A percentile compares a stretch with the other conserved stretches of the same genome.
These are phyloP conservation scores for Heteromyza rotundicornis DNA, from an alignment of 2,888 invertebrate species.

Conservation along the genomic window DNA sequence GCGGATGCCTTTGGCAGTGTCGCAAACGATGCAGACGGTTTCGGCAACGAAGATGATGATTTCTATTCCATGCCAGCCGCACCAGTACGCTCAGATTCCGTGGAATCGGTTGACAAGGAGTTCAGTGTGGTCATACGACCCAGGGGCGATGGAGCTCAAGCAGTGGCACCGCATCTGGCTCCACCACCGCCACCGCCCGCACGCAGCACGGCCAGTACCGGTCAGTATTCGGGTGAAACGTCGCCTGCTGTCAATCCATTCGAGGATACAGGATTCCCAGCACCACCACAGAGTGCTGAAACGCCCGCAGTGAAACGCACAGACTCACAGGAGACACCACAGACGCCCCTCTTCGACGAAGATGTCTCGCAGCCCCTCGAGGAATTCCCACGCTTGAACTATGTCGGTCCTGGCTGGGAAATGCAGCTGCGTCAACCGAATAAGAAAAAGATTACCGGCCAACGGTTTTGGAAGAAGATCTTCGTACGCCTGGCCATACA, in stretches of 20 bases:
- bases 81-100: constrained; percentile 71
- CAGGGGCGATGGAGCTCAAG: constrained; percentile 64
- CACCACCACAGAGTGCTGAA: constrained; percentile 42
- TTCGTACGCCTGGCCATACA: constrained; percentile 81
- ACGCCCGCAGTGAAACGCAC: constrained; percentile 63
- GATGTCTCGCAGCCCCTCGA: constrained; percentile 91
- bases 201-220: constrained; percentile 27
- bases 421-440: constrained; percentile 95
- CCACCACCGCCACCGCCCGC: constrained; percentile 68
- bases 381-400: constrained; percentile 83
- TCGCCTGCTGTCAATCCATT: constrained; percentile 79
- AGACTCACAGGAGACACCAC: constrained; percentile 80
- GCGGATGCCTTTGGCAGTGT: constrained; percentile 56
- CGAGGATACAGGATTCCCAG: constrained; percentile 56
- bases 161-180: constrained; percentile 74
- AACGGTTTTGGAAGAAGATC: constrained; percentile 97
- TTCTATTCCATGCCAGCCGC: constrained; percentile 83
- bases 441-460: constrained; percentile 95
- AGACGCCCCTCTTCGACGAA: constrained; percentile 93
- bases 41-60: constrained; percentile 76
- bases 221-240: constrained; percentile 62
- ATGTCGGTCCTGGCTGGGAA: constrained; percentile 89
- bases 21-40: constrained; percentile 61
- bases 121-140: constrained; percentile 80
- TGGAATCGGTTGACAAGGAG: constrained; percentile 77